Conservation (phyloP, 2,888 invertebrate genomes). For the Netelia virgata region DNA sequence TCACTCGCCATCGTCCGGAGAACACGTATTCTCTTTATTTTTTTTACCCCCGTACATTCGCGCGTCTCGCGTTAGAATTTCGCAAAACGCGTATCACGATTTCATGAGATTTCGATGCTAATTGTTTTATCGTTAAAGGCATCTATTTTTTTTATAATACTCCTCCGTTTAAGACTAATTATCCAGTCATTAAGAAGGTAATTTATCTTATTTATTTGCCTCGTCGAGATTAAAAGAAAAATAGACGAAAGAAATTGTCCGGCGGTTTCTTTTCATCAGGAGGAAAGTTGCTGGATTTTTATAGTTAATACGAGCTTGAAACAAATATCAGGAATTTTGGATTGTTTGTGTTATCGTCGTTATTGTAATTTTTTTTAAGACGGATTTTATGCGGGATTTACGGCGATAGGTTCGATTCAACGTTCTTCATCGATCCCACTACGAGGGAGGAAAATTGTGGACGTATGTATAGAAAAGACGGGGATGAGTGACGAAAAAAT, state of each 20-base stretch:
- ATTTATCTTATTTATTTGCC: neutral
- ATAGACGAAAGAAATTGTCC: neutral
- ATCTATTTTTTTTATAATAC: neutral
- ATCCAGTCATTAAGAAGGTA: neutral
- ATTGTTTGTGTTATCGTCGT: neutral
- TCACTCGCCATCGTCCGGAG: constrained; percentile 18
- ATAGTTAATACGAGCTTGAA: neutral
- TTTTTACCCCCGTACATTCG: constrained; percentile 16
- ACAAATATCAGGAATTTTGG: neutral
- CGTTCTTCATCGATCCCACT: constrained; percentile 81
- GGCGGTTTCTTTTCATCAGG: neutral
- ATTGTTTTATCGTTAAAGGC: neutral
- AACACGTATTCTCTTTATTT: constrained; percentile 25
- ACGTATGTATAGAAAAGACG: constrained; percentile 48
- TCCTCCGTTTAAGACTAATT: constrained; percentile 1
- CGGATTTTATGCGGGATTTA: neutral
- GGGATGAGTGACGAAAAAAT: constrained; percentile 49
- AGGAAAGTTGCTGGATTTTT: neutral
- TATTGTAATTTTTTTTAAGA: no score
- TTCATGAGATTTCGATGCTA: neutral
- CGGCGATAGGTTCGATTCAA: constrained; percentile 75
- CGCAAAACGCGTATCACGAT: constrained; percentile 1
- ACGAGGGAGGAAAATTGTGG: constrained; percentile 73
- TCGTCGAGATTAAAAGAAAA: neutral
- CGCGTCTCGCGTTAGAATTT: constrained; percentile 25